Evolutionary conservation across 2,888 invertebrate genomes (phyloP).

Genomic region (Microdon myrmicae): DNA sequence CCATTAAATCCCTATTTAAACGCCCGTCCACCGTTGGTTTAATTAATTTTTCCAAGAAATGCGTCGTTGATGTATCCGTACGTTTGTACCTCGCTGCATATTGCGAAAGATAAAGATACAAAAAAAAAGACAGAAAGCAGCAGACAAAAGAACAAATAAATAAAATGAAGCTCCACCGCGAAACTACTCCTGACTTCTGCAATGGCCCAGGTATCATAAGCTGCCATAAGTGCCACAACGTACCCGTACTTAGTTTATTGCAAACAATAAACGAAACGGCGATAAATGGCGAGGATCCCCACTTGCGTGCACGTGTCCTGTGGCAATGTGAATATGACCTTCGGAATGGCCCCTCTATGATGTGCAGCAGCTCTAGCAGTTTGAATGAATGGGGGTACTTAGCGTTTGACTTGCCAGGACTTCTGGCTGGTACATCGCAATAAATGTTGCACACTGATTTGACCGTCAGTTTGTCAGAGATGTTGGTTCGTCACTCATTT

Average conservation of each 20-base stretch:
- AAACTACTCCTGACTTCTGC: neutral
- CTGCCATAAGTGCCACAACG: constrained; percentile 15
- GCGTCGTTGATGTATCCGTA: constrained; percentile 54
- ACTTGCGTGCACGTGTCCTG: constrained; percentile 31
- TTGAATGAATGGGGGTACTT: constrained; percentile 40
- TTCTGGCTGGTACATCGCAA: no score
- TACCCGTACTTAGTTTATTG: constrained; percentile 47
- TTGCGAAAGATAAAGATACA: neutral
- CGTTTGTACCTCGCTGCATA: constrained; percentile 30
- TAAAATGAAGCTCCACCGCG: no score
- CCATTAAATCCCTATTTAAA: constrained; percentile 38
- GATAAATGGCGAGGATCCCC: constrained; percentile 48
- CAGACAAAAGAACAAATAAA: neutral
- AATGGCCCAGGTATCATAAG: neutral
- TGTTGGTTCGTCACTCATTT: constrained; percentile 46
- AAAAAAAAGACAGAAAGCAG: neutral
- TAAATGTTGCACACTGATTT: no score
- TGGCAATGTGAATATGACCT: constrained; percentile 23
- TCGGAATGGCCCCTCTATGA: constrained; percentile 19
- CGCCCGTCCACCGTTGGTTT: constrained; percentile 42
- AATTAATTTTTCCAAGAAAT: constrained; percentile 55
- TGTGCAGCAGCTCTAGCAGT: constrained; percentile 34
- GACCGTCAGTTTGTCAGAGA: no score
- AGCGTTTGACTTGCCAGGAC: no score
- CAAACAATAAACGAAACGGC: constrained; percentile 48